phyloP scores from a whole-genome alignment of 2,113 vertebrate species.

The Sander lucioperca region DNA sequence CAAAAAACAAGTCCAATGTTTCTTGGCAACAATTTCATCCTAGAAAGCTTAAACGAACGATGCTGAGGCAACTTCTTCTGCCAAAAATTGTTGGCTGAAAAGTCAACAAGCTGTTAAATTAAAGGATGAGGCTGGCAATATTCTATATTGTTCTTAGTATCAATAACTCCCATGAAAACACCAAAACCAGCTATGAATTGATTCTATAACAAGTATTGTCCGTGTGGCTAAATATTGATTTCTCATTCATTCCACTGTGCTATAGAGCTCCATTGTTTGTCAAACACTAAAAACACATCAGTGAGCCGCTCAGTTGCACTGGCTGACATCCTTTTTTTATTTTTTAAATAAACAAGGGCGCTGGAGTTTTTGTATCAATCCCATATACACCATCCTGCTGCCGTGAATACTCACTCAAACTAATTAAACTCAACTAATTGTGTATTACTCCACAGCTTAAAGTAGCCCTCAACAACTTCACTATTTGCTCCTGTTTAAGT shows the following conservation, averaged over 20 bases:
- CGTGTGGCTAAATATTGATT: not conserved
- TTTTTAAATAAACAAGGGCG: not conserved
- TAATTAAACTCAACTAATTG: too few species aligned
- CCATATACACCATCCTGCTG: not conserved
- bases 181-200: too few species aligned
- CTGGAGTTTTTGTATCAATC: not conserved
- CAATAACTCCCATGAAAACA: not conserved
- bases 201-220: too few species aligned
- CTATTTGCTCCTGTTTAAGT: not conserved
- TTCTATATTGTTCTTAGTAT: not conserved
- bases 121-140: not conserved
- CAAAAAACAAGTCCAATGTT: not conserved
- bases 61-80: not conserved
- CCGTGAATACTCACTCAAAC: not conserved
- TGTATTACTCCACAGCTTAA: not conserved
- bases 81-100: not conserved
- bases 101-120: not conserved
- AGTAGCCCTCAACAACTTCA: not conserved
- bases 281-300: not conserved
- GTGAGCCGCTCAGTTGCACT: not conserved
- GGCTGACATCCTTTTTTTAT: too few species aligned
- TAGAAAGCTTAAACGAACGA: not conserved
- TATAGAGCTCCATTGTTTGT: not conserved
- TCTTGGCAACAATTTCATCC: constrained; percentile 22
- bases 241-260: not conserved